A percentile compares a stretch with the other conserved stretches of the same genome.
Conservation (phyloP, 2,888 invertebrate species). For the Epistrophella euchroma region DNA sequence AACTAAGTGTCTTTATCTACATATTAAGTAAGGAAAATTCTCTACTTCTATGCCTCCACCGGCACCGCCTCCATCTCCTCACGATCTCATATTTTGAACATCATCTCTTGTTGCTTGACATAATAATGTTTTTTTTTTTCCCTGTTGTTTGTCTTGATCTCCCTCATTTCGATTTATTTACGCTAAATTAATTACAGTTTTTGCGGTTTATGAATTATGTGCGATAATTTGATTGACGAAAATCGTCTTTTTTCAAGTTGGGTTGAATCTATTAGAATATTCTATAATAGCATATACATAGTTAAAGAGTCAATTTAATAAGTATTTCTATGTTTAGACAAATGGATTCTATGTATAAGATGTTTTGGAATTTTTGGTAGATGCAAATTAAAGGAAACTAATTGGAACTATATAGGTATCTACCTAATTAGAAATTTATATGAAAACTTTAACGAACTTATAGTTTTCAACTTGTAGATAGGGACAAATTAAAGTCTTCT, state of each 20-base stretch:
- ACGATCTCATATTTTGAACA: not conserved
- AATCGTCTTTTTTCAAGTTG: slow-evolving; percentile 17
- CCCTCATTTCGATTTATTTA: slow-evolving; percentile 9
- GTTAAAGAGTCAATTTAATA: too few relatives aligned
- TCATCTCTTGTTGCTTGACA: not conserved
- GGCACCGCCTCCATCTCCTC: not conserved
- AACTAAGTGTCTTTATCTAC: slow-evolving; percentile 7
- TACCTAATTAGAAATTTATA: too few relatives aligned
- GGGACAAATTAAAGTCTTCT: too few relatives aligned
- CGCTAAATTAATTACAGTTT: slow-evolving; percentile 65
- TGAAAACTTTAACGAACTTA: too few relatives aligned
- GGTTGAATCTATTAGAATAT: not conserved
- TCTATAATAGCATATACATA: not conserved
- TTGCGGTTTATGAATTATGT: slow-evolving; percentile 66
- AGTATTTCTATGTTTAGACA: too few relatives aligned
- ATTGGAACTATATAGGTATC: too few relatives aligned
- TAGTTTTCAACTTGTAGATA: too few relatives aligned
- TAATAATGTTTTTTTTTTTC: not conserved
- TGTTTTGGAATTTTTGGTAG: too few relatives aligned
- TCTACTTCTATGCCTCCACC: slow-evolving; percentile 7
- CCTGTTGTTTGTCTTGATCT: not conserved
- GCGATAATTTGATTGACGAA: slow-evolving; percentile 65
- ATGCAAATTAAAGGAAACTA: too few relatives aligned
- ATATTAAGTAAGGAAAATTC: slow-evolving; percentile 4
- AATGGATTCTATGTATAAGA: too few relatives aligned